Evolutionary conservation across 2,888 invertebrate species (phyloP), one percentile per base, ranked within the genome.

Genomic region (Polydrusus tereticollis): DNA sequence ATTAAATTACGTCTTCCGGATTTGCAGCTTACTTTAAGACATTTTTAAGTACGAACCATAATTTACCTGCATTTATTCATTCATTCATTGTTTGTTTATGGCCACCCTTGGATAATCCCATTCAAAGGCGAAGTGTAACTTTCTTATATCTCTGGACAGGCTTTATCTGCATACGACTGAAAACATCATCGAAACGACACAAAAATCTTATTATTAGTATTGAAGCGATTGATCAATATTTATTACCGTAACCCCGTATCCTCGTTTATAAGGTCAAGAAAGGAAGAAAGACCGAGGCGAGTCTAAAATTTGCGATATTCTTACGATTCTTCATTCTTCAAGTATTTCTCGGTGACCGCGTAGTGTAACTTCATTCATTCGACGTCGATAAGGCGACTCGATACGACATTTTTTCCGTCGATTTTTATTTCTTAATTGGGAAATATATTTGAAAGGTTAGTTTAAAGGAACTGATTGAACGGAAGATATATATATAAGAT

Each of bases 291-390:
- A 55, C 62, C 55, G 63, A 18, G 33, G 23, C 43, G 45, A 16
- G 62, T 43, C 55, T 38, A 65, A 38, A 23, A 16, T 55, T 36
- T 43, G 38, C 52, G 52, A 59, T 70, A 69, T 70, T 70, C n/a
- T n/a, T n/a, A n/a, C n/a, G n/a, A n/a, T n/a, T n/a, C 69, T 58
- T 70, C 69, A 57, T 64, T 70, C 70, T 64, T 70, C 47, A 23
- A 47, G 23, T 38, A 26, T 58, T 50, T 41, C 65, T 38, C 45
- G 52, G 52, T 29, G 52, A 55, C 52, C 52, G 52, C 21, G 45
- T 55, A 45, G 8, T 50, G 23, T 55, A 62, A 14, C 18, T 41
- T 29, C 26, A 41, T 65, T 65, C 55, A 65, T 65, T 65, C 55
- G 21, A 14, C 26, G 8, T 23, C 38, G 67, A 58, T 21, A 41